Conservation (phyloP, 64 coral and sea anemone genomes). For the Acropora yongei region DNA sequence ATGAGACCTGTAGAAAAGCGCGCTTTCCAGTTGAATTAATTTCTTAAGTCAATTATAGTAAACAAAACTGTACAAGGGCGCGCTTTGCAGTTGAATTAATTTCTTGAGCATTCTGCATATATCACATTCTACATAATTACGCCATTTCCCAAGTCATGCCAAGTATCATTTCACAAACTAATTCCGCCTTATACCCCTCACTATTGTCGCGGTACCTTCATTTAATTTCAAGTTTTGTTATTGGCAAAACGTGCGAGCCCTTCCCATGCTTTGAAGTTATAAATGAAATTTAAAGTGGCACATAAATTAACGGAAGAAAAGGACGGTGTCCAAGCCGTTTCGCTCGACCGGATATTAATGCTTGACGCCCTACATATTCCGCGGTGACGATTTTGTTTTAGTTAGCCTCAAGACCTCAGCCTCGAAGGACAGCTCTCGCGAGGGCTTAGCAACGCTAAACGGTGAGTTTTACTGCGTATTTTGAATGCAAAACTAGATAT, state of each 20-base stretch:
- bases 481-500: constrained; percentile 1
- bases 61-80: too few species aligned
- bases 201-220: background rate
- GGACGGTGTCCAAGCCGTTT: constrained; percentile 30
- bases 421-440: constrained; percentile 6
- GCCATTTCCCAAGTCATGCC: too few species aligned
- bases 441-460: background rate
- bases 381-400: background rate
- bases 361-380: constrained; percentile 5
- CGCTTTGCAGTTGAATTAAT: too few species aligned
- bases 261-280: background rate
- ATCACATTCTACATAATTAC: too few species aligned
- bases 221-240: background rate
- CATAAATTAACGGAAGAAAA: background rate
- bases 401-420: constrained; percentile 10
- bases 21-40: background rate
- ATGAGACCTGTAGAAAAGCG: constrained; percentile 4
- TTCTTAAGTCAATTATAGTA: too few species aligned
- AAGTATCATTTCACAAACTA: too few species aligned
- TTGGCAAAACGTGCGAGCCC: background rate
- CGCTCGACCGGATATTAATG: constrained; percentile 1
- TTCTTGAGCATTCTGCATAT: too few species aligned
- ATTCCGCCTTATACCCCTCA: too few species aligned
- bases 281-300: background rate
- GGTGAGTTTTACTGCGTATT: constrained; percentile 2